Evolutionary conservation across 2,113 vertebrate species (phyloP).

Genomic region (Hylia prasina): DNA sequence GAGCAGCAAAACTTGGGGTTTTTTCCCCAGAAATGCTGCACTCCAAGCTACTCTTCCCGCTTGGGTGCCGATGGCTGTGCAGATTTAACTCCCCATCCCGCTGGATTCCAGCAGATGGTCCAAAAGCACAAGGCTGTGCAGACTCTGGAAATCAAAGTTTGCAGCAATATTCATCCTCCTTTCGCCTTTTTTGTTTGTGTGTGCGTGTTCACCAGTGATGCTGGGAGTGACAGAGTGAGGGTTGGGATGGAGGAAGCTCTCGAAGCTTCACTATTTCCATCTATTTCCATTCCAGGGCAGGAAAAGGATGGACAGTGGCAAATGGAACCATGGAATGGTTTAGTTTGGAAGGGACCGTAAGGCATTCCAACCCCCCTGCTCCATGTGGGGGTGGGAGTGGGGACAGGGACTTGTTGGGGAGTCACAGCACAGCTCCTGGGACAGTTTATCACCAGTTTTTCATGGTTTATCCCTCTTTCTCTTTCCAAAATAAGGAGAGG

Average conservation of each 20-base stretch:
- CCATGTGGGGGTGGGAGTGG: not conserved
- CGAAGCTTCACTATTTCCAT: not conserved
- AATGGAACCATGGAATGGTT: not conserved
- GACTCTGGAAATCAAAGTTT: not conserved
- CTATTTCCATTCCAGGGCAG: not conserved
- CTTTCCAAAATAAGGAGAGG: not conserved
- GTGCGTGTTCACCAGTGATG: not conserved
- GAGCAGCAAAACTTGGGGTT: not conserved
- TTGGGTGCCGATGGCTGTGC: fast-evolving
- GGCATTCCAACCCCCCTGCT: not conserved
- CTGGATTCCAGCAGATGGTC: not conserved
- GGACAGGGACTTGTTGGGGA: not conserved
- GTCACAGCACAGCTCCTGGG: not conserved
- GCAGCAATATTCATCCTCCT: not conserved
- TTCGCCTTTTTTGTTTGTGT: not conserved
- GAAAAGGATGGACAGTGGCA: fast-evolving
- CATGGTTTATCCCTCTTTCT: not conserved
- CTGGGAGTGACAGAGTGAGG: not conserved
- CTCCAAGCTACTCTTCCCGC: not conserved
- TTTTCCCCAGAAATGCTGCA: fast-evolving
- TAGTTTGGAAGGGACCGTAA: not conserved
- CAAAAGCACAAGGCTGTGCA: not conserved
- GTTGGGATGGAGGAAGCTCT: not conserved
- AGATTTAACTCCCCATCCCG: fast-evolving
- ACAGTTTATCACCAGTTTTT: not conserved